Evolutionary conservation across 2,113 vertebrate genomes (phyloP), one percentile per base, ranked within the genome.

Genomic region (Myotis yumanensis): DNA sequence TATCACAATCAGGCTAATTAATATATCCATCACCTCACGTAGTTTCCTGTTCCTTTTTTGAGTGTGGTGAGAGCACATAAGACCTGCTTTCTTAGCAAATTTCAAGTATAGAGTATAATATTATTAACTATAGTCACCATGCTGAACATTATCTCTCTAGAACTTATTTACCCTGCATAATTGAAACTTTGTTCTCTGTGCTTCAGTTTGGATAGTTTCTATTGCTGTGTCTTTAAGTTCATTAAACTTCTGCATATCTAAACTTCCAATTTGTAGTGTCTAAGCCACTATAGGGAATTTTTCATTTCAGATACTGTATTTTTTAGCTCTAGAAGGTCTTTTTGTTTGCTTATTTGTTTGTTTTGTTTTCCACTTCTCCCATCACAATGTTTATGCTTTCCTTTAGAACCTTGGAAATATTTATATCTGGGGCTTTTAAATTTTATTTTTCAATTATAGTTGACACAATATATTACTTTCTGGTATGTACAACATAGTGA

Each of bases 281-380:
- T 86, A 59, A 80, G 79, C n/a, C 40, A 40, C 59, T 93, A 57
- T 79, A 32, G 30, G 51, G n/a, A 71, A 32, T 86, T 93, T 71
- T 80, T 80, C 32, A 18, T 62, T 90, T 79, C 43, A 86, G 20
- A 51, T 90, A 71, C 43, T 84, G 0, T 76, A 17, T 68, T 40
- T 94, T 90, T 71, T 79, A 86, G 28, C 40, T 71, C 43, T 85
- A 79, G 8, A 51, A 62, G 51, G 48, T 90, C 20, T 32, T 62
- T 85, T 79, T 62, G 62, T 14, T 69, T 80, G 18, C 6, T 43
- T 43, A 43, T 51, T 76, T 48, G 25, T 77, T 88, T 51, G 54
- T 54, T 54, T 84, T 89, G 37, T 90, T 51, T 90, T 86, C 73
- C 40, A 43, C 69, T 71, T 86, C 72, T 90, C 51, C 30, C n/a